Base-by-base conservation (phyloP, 2,797 vertebrate genomes). In the Oryzias dopingdopingensis region DNA sequence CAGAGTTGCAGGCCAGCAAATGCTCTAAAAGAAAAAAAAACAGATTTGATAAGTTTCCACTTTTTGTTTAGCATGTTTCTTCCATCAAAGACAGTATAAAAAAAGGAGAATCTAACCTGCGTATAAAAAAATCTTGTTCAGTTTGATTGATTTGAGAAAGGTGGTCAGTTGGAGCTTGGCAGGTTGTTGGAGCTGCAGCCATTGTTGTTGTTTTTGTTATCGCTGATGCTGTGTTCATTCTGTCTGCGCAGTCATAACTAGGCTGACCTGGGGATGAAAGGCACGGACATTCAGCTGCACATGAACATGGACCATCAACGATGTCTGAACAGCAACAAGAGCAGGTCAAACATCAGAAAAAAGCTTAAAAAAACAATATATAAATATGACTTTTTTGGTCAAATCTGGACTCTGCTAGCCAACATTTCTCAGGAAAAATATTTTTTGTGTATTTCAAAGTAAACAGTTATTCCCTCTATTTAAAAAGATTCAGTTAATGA, bases 171-270 rank as follows among this genome's bases (percentile, higher is more conserved):
- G 47, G 3, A 5, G 42, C 5, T 46, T 49, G 58, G 48, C 45
- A 62, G 16, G 66, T 60, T 0, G 62, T 68, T 46, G 16, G 10
- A 23, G 64, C 24, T 15, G 49, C 40, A 14, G 65, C 42, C 32
- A 49, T 1, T 26, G 42, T 26, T 26, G 26, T 6, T 26, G 62
- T 45, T 22, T 51, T 1, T 26, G 42, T 29, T 10, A 10, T 37
- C 10, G 44, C 4, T 0, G 37, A 40, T 53, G 64, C 75, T 32
- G 68, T 82, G 42, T 15, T 81, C 49, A 76, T 60, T 65, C 77
- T 73, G 52, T 80, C 73, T 1, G 24, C 48, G 4, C 87, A 88
- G 74, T 85, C 74, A 67, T 89, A 85, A 48, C 59, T 4, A 6
- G 72, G 63, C 57, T 86, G 81, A 59, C 47, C 87, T 89, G 65